Evolutionary conservation across 2,113 vertebrate species (phyloP).

Genomic region (Sylvia atricapilla): DNA sequence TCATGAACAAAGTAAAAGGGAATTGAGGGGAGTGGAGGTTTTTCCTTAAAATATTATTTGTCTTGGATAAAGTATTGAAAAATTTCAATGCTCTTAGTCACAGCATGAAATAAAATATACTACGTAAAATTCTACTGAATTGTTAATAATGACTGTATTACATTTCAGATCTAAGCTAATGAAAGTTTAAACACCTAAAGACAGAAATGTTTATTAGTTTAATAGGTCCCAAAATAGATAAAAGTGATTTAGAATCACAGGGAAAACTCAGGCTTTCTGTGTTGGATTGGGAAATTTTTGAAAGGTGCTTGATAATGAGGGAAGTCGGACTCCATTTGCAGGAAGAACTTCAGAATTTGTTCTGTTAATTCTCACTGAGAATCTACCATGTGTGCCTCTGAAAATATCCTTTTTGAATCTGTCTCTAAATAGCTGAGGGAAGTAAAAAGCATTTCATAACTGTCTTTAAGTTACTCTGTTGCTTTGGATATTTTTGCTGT

Average conservation of each 20-base stretch:
- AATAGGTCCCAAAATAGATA: neutral
- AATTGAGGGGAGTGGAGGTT: neutral
- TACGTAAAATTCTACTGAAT: neutral
- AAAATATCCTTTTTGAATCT: constrained; percentile 22
- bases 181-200: neutral
- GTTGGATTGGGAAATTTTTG: neutral
- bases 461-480: neutral
- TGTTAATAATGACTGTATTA: constrained; percentile 14
- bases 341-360: neutral
- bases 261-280: neutral
- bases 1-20: neutral
- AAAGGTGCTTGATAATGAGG: neutral
- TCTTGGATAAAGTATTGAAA: constrained; percentile 1
- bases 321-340: neutral
- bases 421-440: constrained; percentile 20
- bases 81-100: constrained; percentile 18
- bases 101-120: constrained; percentile 75
- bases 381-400: constrained; percentile 11
- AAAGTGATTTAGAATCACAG: neutral
- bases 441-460: neutral
- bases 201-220: neutral
- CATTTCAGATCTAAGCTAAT: neutral
- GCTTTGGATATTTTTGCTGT: constrained; percentile 2
- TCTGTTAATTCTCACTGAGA: neutral
- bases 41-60: constrained; percentile 2